Conservation (phyloP, 2,113 vertebrate genomes). For the Ptychochromis oligacanthus region DNA sequence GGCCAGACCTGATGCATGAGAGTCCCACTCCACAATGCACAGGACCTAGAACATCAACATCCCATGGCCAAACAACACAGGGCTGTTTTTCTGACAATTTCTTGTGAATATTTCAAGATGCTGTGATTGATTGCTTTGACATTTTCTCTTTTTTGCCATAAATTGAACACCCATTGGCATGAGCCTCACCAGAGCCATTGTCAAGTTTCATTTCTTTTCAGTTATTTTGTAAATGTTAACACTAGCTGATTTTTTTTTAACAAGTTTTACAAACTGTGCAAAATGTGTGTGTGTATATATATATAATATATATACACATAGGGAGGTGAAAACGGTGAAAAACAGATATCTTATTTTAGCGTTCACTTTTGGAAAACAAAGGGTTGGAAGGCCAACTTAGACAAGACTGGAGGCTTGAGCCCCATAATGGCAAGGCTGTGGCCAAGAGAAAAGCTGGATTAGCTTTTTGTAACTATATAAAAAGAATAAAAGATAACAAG, state of each 20-base stretch:
- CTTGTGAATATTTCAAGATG: neutral
- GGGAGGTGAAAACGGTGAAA: neutral
- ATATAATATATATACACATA: neutral
- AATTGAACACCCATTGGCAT: neutral
- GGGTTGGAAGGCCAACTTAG: neutral
- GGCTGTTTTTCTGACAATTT: neutral
- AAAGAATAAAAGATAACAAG: neutral
- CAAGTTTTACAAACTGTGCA: too few species aligned
- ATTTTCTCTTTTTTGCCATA: neutral
- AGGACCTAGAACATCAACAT: neutral
- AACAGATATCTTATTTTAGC: neutral
- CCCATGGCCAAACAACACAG: neutral
- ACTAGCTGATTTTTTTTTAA: neutral
- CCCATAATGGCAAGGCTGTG: neutral
- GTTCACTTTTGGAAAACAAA: neutral
- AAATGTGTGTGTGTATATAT: too few species aligned
- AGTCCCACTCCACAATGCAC: too few species aligned
- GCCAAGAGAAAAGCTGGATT: neutral
- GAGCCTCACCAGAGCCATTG: neutral
- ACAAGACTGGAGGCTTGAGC: neutral
- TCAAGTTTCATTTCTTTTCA: neutral
- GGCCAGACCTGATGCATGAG: neutral
- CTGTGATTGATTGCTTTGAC: conserved; percentile 1
- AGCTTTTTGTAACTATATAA: conserved; percentile 1
- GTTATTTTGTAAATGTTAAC: neutral